Percentiles rank a stretch among this genome's conserved stretches.
phyloP scores from a whole-genome alignment of 2,888 invertebrate genomes.

The Aporophyla lueneburgensis region DNA sequence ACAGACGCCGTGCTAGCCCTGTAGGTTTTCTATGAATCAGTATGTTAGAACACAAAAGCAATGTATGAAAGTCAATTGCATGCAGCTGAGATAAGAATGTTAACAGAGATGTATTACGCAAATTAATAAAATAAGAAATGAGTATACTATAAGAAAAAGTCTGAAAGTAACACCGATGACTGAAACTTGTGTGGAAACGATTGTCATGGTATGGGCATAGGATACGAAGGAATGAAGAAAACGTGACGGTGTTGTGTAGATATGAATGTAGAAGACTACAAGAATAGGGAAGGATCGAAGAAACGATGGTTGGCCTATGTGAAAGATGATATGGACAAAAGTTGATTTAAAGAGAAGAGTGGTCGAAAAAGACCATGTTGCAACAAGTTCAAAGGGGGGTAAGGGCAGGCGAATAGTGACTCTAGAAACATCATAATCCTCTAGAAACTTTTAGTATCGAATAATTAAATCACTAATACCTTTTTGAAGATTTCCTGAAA shows the following conservation, averaged over 20 bases:
- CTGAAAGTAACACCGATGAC: too few relatives aligned
- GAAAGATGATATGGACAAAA: too few relatives aligned
- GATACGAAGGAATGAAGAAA: background rate
- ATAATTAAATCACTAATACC: background rate
- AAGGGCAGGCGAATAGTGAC: background rate
- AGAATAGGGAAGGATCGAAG: background rate
- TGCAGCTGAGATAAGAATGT: too few relatives aligned
- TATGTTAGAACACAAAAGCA: too few relatives aligned
- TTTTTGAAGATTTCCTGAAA: background rate
- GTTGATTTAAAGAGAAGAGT: too few relatives aligned
- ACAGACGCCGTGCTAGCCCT: too few relatives aligned
- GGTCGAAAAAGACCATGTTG: background rate
- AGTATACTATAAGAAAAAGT: background rate
- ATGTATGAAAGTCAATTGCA: too few relatives aligned
- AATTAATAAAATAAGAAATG: too few relatives aligned
- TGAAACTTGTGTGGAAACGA: too few relatives aligned
- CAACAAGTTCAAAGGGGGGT: background rate
- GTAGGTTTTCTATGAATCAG: too few relatives aligned
- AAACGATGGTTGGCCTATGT: too few relatives aligned
- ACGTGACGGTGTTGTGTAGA: background rate
- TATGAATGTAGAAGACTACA: background rate
- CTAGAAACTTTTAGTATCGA: background rate
- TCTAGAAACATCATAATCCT: background rate
- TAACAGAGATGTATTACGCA: too few relatives aligned
- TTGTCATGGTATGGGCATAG: background rate